Conservation (phyloP, 2,888 invertebrate species). For the Pandemis cinnamomeana region DNA sequence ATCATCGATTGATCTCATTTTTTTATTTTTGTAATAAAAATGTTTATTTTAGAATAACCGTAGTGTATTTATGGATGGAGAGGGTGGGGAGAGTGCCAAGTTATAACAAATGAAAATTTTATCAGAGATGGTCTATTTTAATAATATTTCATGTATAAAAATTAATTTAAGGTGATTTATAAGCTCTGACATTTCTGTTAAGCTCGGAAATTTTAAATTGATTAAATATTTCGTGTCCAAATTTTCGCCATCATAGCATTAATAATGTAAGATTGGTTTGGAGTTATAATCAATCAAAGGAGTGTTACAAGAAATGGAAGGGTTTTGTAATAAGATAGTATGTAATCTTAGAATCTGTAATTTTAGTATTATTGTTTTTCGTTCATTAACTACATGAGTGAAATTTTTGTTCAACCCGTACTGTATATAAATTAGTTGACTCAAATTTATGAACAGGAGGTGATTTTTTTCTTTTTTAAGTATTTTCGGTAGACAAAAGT, state of each 20-base stretch:
- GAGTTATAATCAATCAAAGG: slow-evolving; percentile 26
- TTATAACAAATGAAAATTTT: slow-evolving; percentile 70
- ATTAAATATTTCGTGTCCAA: slow-evolving; percentile 35
- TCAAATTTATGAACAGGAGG: background rate
- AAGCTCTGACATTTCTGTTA: slow-evolving; percentile 56
- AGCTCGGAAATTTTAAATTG: slow-evolving; percentile 42
- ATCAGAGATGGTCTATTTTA: slow-evolving; percentile 71
- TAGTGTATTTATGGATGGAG: slow-evolving; percentile 57
- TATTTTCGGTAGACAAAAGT: slow-evolving; percentile 30
- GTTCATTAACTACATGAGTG: slow-evolving; percentile 12
- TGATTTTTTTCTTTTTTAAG: background rate
- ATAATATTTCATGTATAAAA: slow-evolving; percentile 67
- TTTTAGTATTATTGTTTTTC: slow-evolving; percentile 35
- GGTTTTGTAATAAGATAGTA: slow-evolving; percentile 33
- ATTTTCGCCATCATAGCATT: slow-evolving; percentile 44
- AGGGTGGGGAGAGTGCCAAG: slow-evolving; percentile 72
- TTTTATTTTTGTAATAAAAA: slow-evolving; percentile 77
- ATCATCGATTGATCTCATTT: slow-evolving; percentile 84
- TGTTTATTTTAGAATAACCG: slow-evolving; percentile 74
- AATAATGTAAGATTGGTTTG: slow-evolving; percentile 44
- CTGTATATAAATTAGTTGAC: background rate
- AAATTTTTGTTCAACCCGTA: slow-evolving; percentile 14
- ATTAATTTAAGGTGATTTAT: slow-evolving; percentile 59
- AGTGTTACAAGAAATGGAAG: slow-evolving; percentile 38
- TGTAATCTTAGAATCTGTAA: slow-evolving; percentile 32